Percentiles rank a stretch among this genome's conserved stretches.
Evolutionary conservation across 2,797 vertebrate species (phyloP).

Genomic region (Sebastes taczanowskii): DNA sequence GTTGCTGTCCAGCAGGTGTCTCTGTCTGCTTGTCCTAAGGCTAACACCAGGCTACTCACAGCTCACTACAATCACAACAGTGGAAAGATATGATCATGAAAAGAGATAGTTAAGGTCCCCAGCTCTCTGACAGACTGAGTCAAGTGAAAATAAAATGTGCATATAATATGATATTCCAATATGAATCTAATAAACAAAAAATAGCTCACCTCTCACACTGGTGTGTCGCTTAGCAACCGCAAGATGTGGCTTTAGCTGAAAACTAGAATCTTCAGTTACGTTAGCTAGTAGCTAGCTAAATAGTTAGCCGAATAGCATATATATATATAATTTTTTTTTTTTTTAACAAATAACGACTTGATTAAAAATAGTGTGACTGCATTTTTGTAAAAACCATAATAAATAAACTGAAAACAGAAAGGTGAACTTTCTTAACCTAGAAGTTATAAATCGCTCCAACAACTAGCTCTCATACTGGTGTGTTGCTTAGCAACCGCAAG

Average conservation of each 20-base stretch:
- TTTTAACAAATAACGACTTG: no score
- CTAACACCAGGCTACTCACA: neutral
- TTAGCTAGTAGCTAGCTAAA: no score
- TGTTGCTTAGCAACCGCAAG: neutral
- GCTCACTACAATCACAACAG: neutral
- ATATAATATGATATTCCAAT: neutral
- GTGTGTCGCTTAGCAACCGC: no score
- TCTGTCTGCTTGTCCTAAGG: conserved; percentile 42
- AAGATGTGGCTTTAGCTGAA: no score
- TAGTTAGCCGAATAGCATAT: no score
- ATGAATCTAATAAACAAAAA: neutral
- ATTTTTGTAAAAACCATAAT: neutral
- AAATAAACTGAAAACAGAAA: neutral
- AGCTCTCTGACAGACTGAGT: neutral
- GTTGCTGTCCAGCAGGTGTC: conserved; percentile 74
- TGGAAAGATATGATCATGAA: neutral
- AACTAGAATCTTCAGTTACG: no score
- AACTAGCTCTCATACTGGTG: neutral
- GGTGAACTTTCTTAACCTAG: neutral
- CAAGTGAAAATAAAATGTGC: neutral
- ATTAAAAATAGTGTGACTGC: no score
- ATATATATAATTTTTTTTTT: no score
- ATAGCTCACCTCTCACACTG: neutral
- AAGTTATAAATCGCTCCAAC: neutral
- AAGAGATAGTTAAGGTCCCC: neutral